Evolutionary conservation across 64 coral and sea anemone genomes (phyloP), one percentile per base, ranked within the genome.

Genomic region (Pocillopora verrucosa): DNA sequence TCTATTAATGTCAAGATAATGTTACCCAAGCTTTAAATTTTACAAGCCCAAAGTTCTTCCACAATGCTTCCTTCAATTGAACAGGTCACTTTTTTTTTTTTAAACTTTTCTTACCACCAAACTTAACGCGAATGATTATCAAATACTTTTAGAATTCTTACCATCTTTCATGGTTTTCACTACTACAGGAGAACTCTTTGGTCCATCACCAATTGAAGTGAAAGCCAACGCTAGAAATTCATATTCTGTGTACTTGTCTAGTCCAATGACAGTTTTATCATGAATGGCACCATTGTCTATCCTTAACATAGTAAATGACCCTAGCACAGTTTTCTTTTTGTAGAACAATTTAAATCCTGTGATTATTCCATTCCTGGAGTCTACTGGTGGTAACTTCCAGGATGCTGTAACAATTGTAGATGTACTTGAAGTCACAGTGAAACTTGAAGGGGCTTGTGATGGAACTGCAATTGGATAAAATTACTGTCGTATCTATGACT

Each of bases 161-260:
- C 79, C 79, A 4, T 34, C 79, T 63, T 17, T 58, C 0, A 61
- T 36, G 14, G 79, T 81, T 5, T 60, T n/a, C n/a, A n/a, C n/a
- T n/a, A n/a, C n/a, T 81, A 7, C 0, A 0, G 34, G 26, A 16
- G 58, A 13, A n/a, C 79, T 80, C 9, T 22, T 1, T n/a, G 79
- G 79, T 81, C 79, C 79, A 63, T 81, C 36, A 10, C 79, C 79
- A 1, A 34, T 0, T 11, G 59, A 5, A 15, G 59, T 16, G 15
- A 81, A 81, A 5, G 79, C 58, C 59, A 81, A 63, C 11, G 61
- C 58, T 34, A 61, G 79, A 81, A 81, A 81, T 63, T 81, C 58
- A 81, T 81, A 81, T 60, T 81, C 59, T 20, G 79, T 61, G 58
- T 5, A 62, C 62, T 36, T 81, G 0, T 11, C 78, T 5, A 81